Conservation (phyloP, 2,797 vertebrate genomes). For the Diplodus sargus region DNA sequence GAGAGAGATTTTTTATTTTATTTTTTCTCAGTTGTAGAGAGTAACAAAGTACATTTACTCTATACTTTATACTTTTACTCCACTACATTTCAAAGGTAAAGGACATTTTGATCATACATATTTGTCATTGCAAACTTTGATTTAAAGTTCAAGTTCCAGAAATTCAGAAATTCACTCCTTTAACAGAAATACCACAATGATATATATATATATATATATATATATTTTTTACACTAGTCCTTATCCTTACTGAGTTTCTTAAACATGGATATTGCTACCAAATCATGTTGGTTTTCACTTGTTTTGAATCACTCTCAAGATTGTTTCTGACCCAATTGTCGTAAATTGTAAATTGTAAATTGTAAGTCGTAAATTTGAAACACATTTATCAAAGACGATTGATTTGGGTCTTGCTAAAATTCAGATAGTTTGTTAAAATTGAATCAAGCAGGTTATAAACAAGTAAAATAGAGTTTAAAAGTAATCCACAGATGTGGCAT, state of each 20-base stretch:
- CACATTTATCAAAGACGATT: background rate
- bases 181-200: no score
- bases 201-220: no score
- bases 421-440: no score
- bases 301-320: background rate
- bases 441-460: background rate
- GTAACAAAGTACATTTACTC: background rate
- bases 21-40: background rate
- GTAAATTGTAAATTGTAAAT: no score
- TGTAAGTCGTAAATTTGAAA: no score
- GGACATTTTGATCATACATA: background rate
- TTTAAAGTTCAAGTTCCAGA: background rate
- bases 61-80: background rate
- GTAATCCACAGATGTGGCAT: background rate
- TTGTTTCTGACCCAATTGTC: background rate
- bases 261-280: background rate
- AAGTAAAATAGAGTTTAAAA: background rate
- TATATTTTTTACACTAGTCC: background rate
- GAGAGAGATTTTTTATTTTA: no score
- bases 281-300: background rate
- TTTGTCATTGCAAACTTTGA: background rate
- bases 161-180: background rate
- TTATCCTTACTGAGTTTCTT: background rate
- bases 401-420: background rate
- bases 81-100: background rate